These are phyloP conservation scores for Drosophila bocki DNA, from an alignment of 1,140 invertebrate species.

Conservation along the genomic window DNA sequence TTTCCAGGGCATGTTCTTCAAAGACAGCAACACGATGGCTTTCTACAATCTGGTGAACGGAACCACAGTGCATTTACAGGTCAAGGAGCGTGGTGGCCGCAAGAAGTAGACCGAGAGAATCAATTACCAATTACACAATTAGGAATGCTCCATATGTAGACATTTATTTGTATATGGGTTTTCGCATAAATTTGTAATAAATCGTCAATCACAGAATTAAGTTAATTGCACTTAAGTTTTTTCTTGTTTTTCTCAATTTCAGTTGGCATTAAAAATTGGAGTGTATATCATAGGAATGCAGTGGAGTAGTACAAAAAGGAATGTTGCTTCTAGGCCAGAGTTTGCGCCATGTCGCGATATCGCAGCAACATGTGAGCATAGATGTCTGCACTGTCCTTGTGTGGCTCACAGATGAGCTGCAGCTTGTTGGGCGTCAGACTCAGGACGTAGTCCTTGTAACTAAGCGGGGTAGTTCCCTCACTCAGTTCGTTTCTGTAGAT, in stretches of 20 bases:
- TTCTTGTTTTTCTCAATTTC: constrained; percentile 39
- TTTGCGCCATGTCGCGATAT: constrained; percentile 86
- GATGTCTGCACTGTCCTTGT: constrained; percentile 88
- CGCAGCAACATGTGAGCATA: constrained; percentile 88
- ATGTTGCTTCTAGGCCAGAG: constrained; percentile 41
- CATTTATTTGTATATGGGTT: constrained; percentile 64
- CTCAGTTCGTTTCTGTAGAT: constrained; percentile 69
- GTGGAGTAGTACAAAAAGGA: constrained; percentile 25
- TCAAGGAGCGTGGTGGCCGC: constrained; percentile 98
- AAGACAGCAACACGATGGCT: constrained; percentile 97
- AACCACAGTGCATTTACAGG: constrained; percentile 93
- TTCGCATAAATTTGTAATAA: constrained; percentile 73
- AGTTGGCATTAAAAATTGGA: constrained; percentile 43
- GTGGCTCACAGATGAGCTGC: constrained; percentile 87
- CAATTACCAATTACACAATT: constrained; percentile 21
- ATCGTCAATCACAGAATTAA: constrained; percentile 73
- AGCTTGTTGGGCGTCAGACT: constrained; percentile 67
- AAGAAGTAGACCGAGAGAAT: constrained; percentile 92
- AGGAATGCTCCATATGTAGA: constrained; percentile 42
- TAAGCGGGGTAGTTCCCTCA: constrained; percentile 5
- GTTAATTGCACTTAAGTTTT: constrained; percentile 77
- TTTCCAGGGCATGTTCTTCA: constrained; percentile 97
- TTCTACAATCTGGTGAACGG: constrained; percentile 97
- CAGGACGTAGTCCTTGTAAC: constrained; percentile 73
- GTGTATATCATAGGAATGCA: constrained; percentile 31